A percentile compares a stretch with the other conserved stretches of the same genome.
These are phyloP conservation scores for Anas capensis DNA, from an alignment of 2,797 vertebrate species.

Conservation along the genomic window DNA sequence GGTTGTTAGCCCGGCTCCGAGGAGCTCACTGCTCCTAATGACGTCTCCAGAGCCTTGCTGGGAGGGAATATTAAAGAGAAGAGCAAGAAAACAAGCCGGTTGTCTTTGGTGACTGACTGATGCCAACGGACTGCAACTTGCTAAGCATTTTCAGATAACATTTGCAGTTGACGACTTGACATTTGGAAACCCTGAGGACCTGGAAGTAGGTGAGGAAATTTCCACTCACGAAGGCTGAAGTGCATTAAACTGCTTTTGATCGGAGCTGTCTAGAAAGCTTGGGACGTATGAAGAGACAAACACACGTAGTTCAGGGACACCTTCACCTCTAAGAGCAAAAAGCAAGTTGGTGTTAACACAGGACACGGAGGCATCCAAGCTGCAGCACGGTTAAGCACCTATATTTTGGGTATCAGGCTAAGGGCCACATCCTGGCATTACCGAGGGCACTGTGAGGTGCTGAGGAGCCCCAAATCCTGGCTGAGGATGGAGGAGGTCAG, in stretches of 20 bases:
- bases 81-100: neutral
- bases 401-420: neutral
- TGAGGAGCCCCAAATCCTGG: neutral
- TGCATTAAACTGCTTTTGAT: neutral
- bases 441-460: neutral
- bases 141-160: neutral
- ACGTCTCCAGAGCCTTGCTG: slow-evolving; percentile 44
- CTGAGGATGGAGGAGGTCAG: neutral
- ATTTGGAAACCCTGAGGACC: neutral
- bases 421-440: neutral
- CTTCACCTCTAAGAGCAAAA: neutral
- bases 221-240: neutral
- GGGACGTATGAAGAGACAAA: neutral
- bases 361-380: accelerated
- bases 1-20: neutral
- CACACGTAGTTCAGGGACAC: neutral
- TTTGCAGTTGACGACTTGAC: neutral
- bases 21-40: slow-evolving; percentile 52
- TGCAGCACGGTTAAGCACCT: neutral
- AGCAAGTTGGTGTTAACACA: neutral
- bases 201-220: neutral
- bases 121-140: neutral
- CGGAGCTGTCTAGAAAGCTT: neutral
- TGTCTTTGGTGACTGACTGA: slow-evolving; percentile 10
- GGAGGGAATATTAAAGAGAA: neutral